Evolutionary conservation across 2,797 vertebrate genomes (phyloP).

Genomic region (Hippopotamyrus pictus): DNA sequence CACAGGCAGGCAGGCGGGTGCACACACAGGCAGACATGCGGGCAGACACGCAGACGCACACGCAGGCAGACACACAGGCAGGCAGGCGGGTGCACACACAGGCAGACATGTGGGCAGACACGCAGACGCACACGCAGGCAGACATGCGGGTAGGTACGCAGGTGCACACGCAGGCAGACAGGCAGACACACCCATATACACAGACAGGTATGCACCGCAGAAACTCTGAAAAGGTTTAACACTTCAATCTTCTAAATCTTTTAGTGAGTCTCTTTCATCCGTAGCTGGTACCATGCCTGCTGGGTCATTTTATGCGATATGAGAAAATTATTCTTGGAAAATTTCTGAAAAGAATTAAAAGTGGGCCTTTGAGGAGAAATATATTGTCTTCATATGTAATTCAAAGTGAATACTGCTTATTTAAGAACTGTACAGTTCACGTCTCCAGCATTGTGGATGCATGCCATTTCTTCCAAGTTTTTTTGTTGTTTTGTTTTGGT

Average conservation of each 20-base stretch:
- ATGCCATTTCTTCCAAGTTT: neutral
- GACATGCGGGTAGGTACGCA: neutral
- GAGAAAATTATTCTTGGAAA: neutral
- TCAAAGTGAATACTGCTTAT: neutral
- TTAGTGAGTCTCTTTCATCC: neutral
- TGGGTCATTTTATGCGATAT: neutral
- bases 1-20: accelerated
- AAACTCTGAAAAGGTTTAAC: neutral
- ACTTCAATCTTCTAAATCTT: neutral
- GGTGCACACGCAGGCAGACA: neutral
- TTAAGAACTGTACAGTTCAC: neutral
- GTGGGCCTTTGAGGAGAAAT: neutral
- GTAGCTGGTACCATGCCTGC: neutral
- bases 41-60: neutral
- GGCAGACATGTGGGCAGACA: neutral
- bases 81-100: too few relatives aligned
- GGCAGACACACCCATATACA: neutral
- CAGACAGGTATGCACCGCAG: neutral
- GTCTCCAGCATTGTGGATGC: neutral
- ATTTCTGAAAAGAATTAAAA: neutral
- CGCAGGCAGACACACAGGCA: neutral
- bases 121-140: neutral
- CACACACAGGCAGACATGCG: neutral
- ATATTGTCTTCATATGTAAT: neutral
- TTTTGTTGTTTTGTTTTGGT: neutral